Evolutionary conservation across 2,888 invertebrate genomes (phyloP).

Genomic region (Parthenolecanium corni): DNA sequence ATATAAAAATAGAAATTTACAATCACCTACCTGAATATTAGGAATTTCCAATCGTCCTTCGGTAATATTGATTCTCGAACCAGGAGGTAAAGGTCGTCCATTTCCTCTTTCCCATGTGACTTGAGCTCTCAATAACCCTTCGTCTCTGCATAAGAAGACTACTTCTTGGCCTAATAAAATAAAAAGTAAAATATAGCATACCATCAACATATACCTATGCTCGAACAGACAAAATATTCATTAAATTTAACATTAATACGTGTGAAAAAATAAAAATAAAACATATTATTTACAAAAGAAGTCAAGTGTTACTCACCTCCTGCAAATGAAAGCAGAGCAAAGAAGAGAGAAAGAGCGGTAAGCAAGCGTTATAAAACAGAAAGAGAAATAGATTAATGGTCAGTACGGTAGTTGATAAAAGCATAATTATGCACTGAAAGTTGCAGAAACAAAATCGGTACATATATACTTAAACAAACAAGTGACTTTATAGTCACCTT

Average conservation of each 20-base stretch:
- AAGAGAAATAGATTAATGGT: constrained; percentile 11
- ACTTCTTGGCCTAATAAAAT: constrained; percentile 65
- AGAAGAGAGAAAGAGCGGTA: constrained; percentile 8
- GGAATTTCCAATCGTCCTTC: constrained; percentile 78
- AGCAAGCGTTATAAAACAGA: constrained; percentile 17
- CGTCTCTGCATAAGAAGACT: constrained; percentile 84
- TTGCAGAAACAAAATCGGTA: background rate
- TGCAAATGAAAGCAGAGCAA: background rate
- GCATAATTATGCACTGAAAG: background rate
- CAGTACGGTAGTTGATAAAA: background rate
- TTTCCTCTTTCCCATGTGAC: constrained; percentile 65
- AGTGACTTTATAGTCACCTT: too few relatives aligned
- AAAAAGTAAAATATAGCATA: background rate
- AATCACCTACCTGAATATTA: constrained; percentile 53
- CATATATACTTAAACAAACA: too few relatives aligned
- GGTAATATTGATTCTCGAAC: constrained; percentile 49
- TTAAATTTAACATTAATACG: background rate
- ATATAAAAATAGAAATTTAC: too few relatives aligned
- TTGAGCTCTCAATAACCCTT: constrained; percentile 62
- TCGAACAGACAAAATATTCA: background rate
- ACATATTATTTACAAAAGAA: background rate
- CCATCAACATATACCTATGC: background rate
- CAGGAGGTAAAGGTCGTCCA: constrained; percentile 59
- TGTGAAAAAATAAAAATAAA: background rate
- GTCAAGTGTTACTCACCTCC: background rate